These are phyloP conservation scores for Sycophaga agraensis DNA, from an alignment of 1,140 invertebrate species.

Conservation along the genomic window DNA sequence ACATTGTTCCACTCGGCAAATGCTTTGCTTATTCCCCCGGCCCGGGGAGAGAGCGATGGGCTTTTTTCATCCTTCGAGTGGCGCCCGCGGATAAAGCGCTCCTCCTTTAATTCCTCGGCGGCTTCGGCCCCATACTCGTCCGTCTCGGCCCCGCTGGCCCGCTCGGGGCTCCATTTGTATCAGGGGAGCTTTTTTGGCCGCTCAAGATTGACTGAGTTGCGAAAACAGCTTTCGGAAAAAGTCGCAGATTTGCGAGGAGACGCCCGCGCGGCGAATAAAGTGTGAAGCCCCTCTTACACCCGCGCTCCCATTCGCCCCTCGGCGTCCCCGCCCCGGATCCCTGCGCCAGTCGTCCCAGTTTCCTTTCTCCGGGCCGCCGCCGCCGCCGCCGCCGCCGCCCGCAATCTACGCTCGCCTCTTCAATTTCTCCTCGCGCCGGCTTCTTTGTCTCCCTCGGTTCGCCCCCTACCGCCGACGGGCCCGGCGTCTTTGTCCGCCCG, in stretches of 20 bases:
- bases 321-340: not conserved
- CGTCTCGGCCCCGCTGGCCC: not conserved
- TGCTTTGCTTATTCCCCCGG: conserved; percentile 9
- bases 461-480: no score
- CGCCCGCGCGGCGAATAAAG: conserved; percentile 1
- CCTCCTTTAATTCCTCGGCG: not conserved
- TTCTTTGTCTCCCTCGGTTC: conserved; percentile 2
- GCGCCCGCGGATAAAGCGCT: not conserved
- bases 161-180: conserved; percentile 8
- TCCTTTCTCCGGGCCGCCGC: not conserved
- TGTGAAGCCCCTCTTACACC: not conserved
- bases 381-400: not conserved
- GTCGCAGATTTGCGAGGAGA: conserved; percentile 9
- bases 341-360: conserved; percentile 5
- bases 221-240: conserved; percentile 13
- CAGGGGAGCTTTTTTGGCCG: conserved; percentile 2
- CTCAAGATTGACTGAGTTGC: conserved; percentile 14
- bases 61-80: conserved; percentile 1
- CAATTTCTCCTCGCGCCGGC: conserved; percentile 6
- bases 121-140: not conserved
- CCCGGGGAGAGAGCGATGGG: conserved; percentile 10
- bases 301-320: not conserved
- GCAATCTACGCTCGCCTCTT: not conserved
- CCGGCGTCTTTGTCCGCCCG: no score
- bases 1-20: conserved; percentile 18